Percentiles rank a stretch among this genome's conserved stretches.
These are phyloP conservation scores for Sphyrna mokarran DNA, from an alignment of 2,113 vertebrate species.

Conservation along the genomic window DNA sequence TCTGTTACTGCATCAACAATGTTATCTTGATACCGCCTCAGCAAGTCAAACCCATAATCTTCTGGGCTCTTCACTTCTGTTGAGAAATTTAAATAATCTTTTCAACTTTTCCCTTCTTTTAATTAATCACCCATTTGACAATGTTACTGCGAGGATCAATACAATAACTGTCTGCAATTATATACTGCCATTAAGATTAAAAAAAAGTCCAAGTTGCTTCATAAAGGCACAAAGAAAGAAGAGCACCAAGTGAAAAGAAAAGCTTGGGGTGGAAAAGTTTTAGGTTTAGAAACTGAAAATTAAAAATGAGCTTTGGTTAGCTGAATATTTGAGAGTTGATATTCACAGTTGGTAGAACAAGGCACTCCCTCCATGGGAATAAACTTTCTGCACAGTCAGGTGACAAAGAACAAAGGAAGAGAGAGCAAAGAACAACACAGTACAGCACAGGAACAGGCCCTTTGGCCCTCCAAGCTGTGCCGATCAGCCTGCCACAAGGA, in stretches of 20 bases:
- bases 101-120: not conserved
- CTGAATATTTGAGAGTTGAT: not conserved
- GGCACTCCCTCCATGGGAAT: not conserved
- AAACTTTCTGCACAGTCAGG: not conserved
- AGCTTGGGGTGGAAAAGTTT: not conserved
- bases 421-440: too few species aligned
- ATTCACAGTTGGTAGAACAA: not conserved
- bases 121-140: not conserved
- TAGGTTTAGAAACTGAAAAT: not conserved
- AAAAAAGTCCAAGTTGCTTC: not conserved
- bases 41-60: constrained; percentile 50
- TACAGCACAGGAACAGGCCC: too few species aligned
- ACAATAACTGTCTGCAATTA: not conserved
- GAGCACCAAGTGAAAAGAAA: not conserved
- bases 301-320: not conserved
- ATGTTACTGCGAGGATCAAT: not conserved
- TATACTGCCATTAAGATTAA: not conserved
- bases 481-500: too few species aligned
- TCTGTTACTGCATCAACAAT: constrained; percentile 52
- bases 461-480: too few species aligned
- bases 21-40: constrained; percentile 50
- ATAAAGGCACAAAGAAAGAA: not conserved
- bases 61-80: constrained; percentile 46
- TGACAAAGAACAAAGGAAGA: too few species aligned
- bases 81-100: constrained; percentile 37